Percentiles rank a stretch among this genome's conserved stretches.
Conservation (phyloP, 2,888 invertebrate species). For the Cataglyphis cursor region DNA sequence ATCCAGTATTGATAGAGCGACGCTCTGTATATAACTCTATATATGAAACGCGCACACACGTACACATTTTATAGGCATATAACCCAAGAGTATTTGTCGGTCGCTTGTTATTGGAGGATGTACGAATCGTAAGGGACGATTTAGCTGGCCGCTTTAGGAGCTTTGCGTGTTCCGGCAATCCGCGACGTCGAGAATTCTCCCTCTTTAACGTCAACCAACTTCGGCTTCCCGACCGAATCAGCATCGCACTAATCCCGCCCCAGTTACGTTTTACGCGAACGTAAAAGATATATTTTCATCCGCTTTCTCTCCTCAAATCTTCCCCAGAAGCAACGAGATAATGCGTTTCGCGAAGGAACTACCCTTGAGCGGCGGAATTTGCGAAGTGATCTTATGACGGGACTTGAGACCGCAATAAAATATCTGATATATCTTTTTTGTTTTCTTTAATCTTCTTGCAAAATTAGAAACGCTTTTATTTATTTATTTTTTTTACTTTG, state of each 20-base stretch:
- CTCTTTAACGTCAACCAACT: slow-evolving; percentile 35
- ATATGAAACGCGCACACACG: not conserved
- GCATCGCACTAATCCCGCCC: slow-evolving; percentile 47
- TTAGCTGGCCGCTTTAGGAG: not conserved
- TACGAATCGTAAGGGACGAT: not conserved
- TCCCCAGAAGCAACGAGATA: slow-evolving; percentile 21
- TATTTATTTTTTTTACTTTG: not conserved
- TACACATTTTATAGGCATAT: not conserved
- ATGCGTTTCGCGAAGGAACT: slow-evolving; percentile 6
- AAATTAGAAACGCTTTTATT: not conserved
- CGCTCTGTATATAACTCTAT: not conserved
- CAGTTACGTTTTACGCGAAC: slow-evolving; percentile 52
- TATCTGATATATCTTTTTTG: not conserved
- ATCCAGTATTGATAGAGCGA: not conserved
- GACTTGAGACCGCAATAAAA: slow-evolving; percentile 33
- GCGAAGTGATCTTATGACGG: slow-evolving; percentile 15
- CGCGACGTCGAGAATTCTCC: slow-evolving; percentile 11
- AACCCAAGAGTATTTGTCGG: not conserved
- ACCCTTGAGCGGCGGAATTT: slow-evolving; percentile 13
- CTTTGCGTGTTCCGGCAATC: slow-evolving; percentile 21
- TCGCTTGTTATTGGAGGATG: not conserved
- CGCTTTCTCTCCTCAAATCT: not conserved
- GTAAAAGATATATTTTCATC: slow-evolving; percentile 1
- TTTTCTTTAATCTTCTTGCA: not conserved
- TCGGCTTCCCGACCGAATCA: slow-evolving; percentile 50